phyloP scores from a whole-genome alignment of 2,888 invertebrate genomes.

The Pheosia tremula region DNA sequence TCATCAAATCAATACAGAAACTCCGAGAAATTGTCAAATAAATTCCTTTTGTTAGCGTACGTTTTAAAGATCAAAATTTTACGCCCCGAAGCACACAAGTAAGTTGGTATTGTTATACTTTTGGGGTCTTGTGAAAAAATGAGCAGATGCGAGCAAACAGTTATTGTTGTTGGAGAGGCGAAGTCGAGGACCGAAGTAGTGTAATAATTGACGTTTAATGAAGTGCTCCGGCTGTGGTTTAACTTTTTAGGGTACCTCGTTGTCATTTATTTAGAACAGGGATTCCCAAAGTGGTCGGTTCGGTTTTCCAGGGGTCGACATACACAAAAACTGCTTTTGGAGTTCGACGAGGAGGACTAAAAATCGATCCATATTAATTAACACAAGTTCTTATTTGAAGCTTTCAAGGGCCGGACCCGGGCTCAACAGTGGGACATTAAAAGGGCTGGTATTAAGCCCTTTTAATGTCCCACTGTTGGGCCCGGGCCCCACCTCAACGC shows the following conservation, averaged over 20 bases:
- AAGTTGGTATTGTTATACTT: conserved; percentile 45
- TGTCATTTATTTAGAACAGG: neutral
- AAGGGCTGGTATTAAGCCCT: too few relatives aligned
- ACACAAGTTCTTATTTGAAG: too few relatives aligned
- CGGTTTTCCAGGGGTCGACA: too few relatives aligned
- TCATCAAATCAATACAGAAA: conserved; percentile 22
- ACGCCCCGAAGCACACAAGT: conserved; percentile 60
- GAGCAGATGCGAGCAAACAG: conserved; percentile 68
- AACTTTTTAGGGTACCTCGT: conserved; percentile 37
- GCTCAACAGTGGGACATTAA: too few relatives aligned
- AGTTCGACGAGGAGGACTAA: too few relatives aligned
- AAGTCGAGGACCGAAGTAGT: conserved; percentile 61
- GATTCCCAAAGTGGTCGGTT: too few relatives aligned
- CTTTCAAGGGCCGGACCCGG: too few relatives aligned
- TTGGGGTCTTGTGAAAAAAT: conserved; percentile 45
- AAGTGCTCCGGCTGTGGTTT: conserved; percentile 56
- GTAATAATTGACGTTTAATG: conserved; percentile 76
- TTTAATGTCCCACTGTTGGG: too few relatives aligned
- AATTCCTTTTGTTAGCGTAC: conserved; percentile 14
- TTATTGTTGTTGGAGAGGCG: conserved; percentile 53
- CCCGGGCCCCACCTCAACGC: too few relatives aligned
- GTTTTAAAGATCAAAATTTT: conserved; percentile 64
- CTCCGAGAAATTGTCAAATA: conserved; percentile 34
- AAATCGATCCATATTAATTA: too few relatives aligned
- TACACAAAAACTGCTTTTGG: too few relatives aligned